These are phyloP conservation scores for Gnatocerus cornutus DNA, from an alignment of 2,888 invertebrate genomes.

Conservation along the genomic window DNA sequence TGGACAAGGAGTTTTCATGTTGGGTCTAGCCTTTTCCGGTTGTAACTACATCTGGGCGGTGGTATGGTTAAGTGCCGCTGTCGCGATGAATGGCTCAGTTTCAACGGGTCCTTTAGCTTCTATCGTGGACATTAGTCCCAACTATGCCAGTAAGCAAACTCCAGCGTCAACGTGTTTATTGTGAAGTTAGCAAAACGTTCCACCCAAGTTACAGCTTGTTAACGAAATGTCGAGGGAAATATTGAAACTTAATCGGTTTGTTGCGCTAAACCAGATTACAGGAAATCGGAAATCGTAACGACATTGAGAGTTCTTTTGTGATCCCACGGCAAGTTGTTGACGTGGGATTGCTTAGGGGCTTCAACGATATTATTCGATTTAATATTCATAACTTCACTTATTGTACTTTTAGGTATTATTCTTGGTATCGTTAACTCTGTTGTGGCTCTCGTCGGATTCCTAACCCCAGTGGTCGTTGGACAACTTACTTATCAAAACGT, in stretches of 20 bases:
- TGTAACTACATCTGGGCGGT: conserved; percentile 77
- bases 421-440: conserved; percentile 78
- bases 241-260: conserved; percentile 12
- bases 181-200: not conserved
- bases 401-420: conserved; percentile 71
- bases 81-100: conserved; percentile 78
- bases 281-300: not conserved
- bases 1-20: conserved; percentile 76
- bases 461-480: conserved; percentile 78
- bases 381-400: too few relatives aligned
- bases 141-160: conserved; percentile 72
- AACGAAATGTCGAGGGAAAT: conserved; percentile 3
- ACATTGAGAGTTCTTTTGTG: conserved; percentile 7
- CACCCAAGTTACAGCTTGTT: not conserved
- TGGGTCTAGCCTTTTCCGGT: conserved; percentile 78
- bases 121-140: conserved; percentile 80
- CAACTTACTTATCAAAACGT: conserved; percentile 77
- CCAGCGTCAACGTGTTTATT: not conserved
- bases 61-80: conserved; percentile 76
- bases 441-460: conserved; percentile 75
- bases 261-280: conserved; percentile 11
- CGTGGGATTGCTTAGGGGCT: conserved; percentile 10
- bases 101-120: conserved; percentile 79
- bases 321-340: conserved; percentile 6
- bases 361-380: too few relatives aligned